Evolutionary conservation across 2,113 vertebrate species (phyloP).

Genomic region (Callocephalon fimbriatum): DNA sequence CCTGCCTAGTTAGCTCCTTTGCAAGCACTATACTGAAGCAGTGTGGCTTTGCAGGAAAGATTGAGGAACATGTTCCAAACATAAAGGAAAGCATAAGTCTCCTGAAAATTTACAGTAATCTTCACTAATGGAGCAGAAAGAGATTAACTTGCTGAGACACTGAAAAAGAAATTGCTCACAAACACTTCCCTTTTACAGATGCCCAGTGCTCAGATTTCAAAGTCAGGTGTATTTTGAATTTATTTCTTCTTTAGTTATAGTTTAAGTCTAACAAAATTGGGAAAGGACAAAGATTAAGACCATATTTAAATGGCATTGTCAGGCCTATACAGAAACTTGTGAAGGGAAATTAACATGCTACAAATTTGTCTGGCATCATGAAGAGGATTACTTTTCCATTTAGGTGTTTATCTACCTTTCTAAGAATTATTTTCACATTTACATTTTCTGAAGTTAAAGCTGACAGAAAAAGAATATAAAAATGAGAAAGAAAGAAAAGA

Average conservation of each 20-base stretch:
- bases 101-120: background rate
- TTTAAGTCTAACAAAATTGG: background rate
- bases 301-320: background rate
- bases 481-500: background rate
- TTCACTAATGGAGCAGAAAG: background rate
- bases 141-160: background rate
- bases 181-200: background rate
- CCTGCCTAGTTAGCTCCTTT: background rate
- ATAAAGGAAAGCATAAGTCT: background rate
- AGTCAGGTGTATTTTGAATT: background rate
- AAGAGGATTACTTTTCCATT: background rate
- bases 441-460: background rate
- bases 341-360: background rate
- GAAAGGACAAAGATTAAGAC: background rate
- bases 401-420: background rate
- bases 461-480: background rate
- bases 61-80: background rate
- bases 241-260: background rate
- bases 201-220: background rate
- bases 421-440: background rate
- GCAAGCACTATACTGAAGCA: background rate
- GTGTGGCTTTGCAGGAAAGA: background rate
- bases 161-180: background rate
- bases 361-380: background rate
- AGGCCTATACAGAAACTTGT: background rate